Conservation (phyloP, 92 coral and sea anemone species). For the Palythoa grandiflora region DNA sequence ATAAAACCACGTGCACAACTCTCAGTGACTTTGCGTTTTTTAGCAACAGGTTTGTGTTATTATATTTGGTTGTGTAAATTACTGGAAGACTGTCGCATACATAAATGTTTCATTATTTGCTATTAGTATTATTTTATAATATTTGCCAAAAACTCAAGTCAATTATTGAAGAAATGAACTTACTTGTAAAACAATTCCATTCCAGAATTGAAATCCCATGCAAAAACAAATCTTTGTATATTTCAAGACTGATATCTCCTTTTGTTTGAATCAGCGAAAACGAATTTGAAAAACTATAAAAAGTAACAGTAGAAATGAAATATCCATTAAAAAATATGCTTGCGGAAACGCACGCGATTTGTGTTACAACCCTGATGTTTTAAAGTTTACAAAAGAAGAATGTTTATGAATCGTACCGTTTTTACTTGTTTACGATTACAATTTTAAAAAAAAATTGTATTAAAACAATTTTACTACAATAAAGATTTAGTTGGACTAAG, state of each 20-base stretch:
- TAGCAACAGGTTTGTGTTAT: conserved; percentile 46
- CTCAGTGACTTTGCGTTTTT: conserved; percentile 53
- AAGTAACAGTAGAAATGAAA: too few species aligned
- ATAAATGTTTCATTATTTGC: neutral
- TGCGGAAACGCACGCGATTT: neutral
- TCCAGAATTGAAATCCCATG: neutral
- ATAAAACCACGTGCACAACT: conserved; percentile 45
- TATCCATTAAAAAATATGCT: neutral
- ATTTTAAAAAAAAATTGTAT: too few species aligned
- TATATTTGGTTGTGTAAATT: neutral
- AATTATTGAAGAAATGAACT: neutral
- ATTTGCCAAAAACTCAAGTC: neutral
- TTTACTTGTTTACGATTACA: too few species aligned
- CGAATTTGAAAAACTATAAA: too few species aligned
- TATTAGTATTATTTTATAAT: neutral
- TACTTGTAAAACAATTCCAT: neutral
- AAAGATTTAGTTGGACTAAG: too few species aligned
- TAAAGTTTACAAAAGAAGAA: too few species aligned
- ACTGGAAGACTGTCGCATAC: conserved; percentile 12
- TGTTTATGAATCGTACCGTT: too few species aligned
- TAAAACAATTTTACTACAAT: too few species aligned
- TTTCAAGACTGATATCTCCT: too few species aligned
- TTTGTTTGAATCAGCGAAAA: too few species aligned
- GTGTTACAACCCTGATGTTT: too few species aligned
- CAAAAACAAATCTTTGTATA: too few species aligned